phyloP scores from a whole-genome alignment of 2,113 vertebrate genomes.

The Taurulus bubalis region DNA sequence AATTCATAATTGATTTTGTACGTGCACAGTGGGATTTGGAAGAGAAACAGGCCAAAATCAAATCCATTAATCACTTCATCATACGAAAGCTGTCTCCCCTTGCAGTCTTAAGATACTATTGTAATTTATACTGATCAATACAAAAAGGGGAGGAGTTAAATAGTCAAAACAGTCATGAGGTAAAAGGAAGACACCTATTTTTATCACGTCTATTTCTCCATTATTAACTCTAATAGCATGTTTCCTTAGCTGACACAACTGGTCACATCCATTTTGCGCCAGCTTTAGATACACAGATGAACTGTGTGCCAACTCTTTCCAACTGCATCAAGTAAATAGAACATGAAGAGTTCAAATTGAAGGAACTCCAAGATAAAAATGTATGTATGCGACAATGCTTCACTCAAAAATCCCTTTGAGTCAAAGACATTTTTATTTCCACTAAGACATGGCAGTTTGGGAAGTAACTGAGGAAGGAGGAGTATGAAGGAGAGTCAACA shows the following conservation, averaged over 20 bases:
- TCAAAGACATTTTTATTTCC: not conserved
- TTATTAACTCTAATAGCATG: not conserved
- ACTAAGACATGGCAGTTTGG: not conserved
- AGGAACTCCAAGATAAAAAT: conserved; percentile 3
- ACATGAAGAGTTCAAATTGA: conserved; percentile 1
- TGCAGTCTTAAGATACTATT: not conserved
- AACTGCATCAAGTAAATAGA: not conserved
- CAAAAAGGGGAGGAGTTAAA: not conserved
- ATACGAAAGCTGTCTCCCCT: conserved; percentile 9
- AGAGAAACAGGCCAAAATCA: conserved; percentile 1
- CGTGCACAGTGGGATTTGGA: not conserved
- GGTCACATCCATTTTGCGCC: not conserved
- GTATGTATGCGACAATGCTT: conserved; percentile 2
- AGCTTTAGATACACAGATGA: not conserved
- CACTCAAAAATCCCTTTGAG: conserved; percentile 9
- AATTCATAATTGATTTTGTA: conserved; percentile 23
- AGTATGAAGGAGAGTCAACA: conserved; percentile 17
- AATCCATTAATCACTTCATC: conserved; percentile 28
- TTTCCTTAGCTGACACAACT: not conserved
- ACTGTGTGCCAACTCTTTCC: conserved; percentile 2
- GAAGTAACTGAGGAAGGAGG: conserved; percentile 25
- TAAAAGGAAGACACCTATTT: not conserved
- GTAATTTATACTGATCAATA: conserved; percentile 23
- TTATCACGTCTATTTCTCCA: not conserved
- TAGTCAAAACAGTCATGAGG: not conserved